Evolutionary conservation across 2,888 invertebrate species (phyloP), one percentile per base, ranked within the genome.

Genomic region (Linnaemya tessellans): DNA sequence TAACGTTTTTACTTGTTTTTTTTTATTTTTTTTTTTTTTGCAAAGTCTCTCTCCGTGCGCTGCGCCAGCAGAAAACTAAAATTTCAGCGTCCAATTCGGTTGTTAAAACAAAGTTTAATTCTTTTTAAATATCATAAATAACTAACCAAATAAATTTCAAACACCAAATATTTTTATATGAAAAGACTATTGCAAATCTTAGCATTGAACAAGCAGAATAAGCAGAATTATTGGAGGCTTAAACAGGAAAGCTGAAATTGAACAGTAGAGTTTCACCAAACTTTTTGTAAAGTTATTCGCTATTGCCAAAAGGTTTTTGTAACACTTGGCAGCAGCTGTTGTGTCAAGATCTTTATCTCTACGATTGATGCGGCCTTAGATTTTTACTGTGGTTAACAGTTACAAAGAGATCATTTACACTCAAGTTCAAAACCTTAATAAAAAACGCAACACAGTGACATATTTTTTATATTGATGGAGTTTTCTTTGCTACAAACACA

Each of bases 351-450:
- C 18, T 49, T 49, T 49, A 49, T 49, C 49, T 49, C 49, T 49
- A 49, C 18, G 46, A 46, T 3, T 46, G n/a, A 10, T 20, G 18
- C 18, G 18, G 49, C 18, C 7, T 9, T 20, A 51, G 9, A 54
- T 4, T 11, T 3, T 22, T 13, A 25, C 9, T 9, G 9, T 20
- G 10, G 20, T 51, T 20, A 51, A 20, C 56, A 56, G 13, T 25
- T 51, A 10, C 8, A 15, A 56, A 25, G 56, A 56, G 56, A 56
- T 81, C 49, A 75, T 75, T n/a, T n/a, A n/a, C 56, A 64, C 13
- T 25, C 62, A 81, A 77, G 70, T 82, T 71, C 70, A 77, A 77
- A 51, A 70, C 38, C 43, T 18, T 18, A 25, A 30, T 43, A 54
- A 38, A 10, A 10, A 56, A 65, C 41, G 7, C 46, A 56, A 64